Base-by-base conservation (phyloP, 2,113 vertebrate genomes). In the Malaclemys terrapin region DNA sequence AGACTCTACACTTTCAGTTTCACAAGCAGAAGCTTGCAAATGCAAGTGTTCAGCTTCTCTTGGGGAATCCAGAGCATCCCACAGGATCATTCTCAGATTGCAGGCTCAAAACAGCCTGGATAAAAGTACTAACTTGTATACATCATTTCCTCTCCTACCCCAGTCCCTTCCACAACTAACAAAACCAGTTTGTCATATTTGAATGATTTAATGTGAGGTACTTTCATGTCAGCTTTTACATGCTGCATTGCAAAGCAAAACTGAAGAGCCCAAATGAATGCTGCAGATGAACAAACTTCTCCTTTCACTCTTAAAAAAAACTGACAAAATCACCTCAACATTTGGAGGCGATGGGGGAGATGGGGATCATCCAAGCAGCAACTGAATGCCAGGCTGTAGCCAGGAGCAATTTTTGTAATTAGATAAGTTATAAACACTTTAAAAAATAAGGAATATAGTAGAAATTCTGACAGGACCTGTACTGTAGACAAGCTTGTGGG, bases 391-490 rank as follows among this genome's bases (percentile, higher is more conserved):
- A 69, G 87, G 82, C 47, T 85, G 62, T 84, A 96, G 91, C 92
- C 92, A 94, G 1, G 0, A 93, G 88, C 82, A 95, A 76, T 80
- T 85, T 54, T 78, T 87, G 84, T 95, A 97, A 94, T 96, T 92
- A 93, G 89, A 57, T 91, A 93, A 94, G 79, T 79, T 93, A 89
- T 90, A 96, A 93, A 96, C 81, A 85, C 78, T 93, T 94, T 86
- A 91, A 79, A 93, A 57, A 94, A 94, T 93, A 79, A 96, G 87
- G 54, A 82, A 57, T 65, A 88, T 89, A 96, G 94, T 87, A 94
- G 90, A 95, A 93, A 93, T 95, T 93, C 82, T 93, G 76, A 94
- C 90, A 89, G 93, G 85, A 94, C 88, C 88, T 94, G 65, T 87
- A 76, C 85, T 69, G 78, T 10, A 81, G 89, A 90, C 89, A 3